Conservation (phyloP, 2,113 vertebrate species). For the Phycodurus eques region DNA sequence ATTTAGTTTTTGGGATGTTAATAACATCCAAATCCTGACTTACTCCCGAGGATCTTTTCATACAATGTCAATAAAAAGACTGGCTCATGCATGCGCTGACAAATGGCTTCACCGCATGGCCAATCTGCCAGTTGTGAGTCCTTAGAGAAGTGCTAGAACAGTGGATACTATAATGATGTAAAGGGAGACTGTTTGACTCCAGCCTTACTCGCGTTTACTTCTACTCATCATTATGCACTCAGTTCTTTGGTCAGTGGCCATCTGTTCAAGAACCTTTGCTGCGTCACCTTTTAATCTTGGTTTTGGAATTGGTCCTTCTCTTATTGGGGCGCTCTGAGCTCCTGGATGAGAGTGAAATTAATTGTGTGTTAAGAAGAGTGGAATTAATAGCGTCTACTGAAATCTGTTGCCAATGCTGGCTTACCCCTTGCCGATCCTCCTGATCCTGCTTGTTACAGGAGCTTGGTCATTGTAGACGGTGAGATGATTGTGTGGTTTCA, state of each 20-base stretch:
- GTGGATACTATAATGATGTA: conserved; percentile 16
- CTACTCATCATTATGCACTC: conserved; percentile 40
- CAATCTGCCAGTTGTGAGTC: conserved; percentile 11
- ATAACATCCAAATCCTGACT: conserved; percentile 66
- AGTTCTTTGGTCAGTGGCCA: conserved; percentile 48
- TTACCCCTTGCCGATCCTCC: conserved; percentile 71
- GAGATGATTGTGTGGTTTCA: conserved; percentile 74
- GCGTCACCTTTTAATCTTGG: conserved; percentile 64
- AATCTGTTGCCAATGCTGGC: conserved; percentile 62
- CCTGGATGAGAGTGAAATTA: conserved; percentile 67
- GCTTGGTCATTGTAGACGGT: conserved; percentile 70
- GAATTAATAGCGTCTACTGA: conserved; percentile 74
- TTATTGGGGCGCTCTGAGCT: conserved; percentile 57
- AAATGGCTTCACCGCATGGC: conserved; percentile 41
- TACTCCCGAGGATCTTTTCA: conserved; percentile 58
- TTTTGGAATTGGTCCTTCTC: conserved; percentile 48
- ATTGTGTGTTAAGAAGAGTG: conserved; percentile 74
- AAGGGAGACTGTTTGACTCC: conserved; percentile 22
- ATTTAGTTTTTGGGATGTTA: conserved; percentile 60
- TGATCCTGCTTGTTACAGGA: conserved; percentile 76
- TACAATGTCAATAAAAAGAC: conserved; percentile 60
- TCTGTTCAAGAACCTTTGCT: conserved; percentile 58
- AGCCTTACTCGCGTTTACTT: conserved; percentile 23
- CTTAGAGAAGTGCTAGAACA: neutral
- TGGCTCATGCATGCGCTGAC: conserved; percentile 36